Percentiles rank a stretch among this genome's conserved stretches.
phyloP scores from a whole-genome alignment of 1,140 invertebrate genomes.

The Eupeodes corollae region DNA sequence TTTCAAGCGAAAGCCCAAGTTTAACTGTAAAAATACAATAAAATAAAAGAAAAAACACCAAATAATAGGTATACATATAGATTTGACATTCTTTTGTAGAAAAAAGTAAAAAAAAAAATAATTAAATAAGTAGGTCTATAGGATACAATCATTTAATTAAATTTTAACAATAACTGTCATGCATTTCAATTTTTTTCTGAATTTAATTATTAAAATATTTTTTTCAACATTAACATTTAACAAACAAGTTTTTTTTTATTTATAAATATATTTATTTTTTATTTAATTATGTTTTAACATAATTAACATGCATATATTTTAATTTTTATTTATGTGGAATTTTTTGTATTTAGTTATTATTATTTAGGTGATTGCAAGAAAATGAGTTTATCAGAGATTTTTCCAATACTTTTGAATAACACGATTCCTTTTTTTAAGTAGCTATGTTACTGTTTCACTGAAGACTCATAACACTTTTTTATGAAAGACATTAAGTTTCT shows the following conservation, averaged over 20 bases:
- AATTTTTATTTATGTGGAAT: too few relatives aligned
- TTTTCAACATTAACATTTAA: not conserved
- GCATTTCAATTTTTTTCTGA: slow-evolving; percentile 2
- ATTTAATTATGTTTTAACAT: too few relatives aligned
- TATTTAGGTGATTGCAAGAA: too few relatives aligned
- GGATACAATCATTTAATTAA: not conserved
- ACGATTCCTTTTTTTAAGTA: too few relatives aligned
- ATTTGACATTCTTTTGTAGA: not conserved
- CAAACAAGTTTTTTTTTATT: not conserved
- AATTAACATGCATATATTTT: too few relatives aligned
- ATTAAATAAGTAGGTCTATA: not conserved
- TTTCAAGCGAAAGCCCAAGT: slow-evolving; percentile 11
- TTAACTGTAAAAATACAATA: slow-evolving; percentile 11
- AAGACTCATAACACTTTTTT: too few relatives aligned
- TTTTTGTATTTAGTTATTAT: too few relatives aligned
- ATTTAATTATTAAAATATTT: not conserved
- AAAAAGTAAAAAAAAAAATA: not conserved
- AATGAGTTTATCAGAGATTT: too few relatives aligned
- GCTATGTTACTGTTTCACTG: too few relatives aligned
- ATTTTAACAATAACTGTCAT: slow-evolving; percentile 4
- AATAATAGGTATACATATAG: slow-evolving; percentile 6
- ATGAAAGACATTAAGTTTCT: too few relatives aligned
- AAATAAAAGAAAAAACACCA: slow-evolving; percentile 5
- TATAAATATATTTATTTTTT: too few relatives aligned
- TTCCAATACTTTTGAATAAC: too few relatives aligned